Percentiles rank a stretch among this genome's conserved stretches.
Conservation (phyloP, 2,888 invertebrate genomes). For the Drosophila anomelani region DNA sequence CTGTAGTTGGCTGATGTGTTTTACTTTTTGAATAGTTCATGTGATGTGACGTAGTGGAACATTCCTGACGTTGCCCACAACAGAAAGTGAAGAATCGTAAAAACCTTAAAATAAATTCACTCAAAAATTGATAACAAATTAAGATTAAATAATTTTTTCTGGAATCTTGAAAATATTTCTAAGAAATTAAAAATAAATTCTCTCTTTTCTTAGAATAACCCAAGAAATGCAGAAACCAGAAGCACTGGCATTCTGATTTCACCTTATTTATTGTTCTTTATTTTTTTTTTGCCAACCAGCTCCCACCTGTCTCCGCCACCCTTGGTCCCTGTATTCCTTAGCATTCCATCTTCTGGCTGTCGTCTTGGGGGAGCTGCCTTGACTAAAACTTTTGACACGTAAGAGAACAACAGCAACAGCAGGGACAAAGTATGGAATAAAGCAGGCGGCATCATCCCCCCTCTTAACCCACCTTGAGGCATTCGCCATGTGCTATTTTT, state of each 20-base stretch:
- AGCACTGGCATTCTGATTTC: constrained; percentile 10
- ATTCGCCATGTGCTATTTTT: constrained; percentile 34
- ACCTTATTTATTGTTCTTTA: constrained; percentile 16
- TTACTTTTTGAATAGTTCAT: constrained; percentile 73
- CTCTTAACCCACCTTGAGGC: constrained; percentile 29
- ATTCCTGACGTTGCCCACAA: constrained; percentile 78
- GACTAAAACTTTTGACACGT: constrained; percentile 56
- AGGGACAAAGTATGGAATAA: background rate
- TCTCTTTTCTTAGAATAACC: background rate
- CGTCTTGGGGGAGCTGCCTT: constrained; percentile 29
- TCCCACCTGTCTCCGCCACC: constrained; percentile 13
- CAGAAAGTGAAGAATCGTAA: constrained; percentile 18
- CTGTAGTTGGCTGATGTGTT: constrained; percentile 20
- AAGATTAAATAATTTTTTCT: too few species aligned
- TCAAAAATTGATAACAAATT: background rate
- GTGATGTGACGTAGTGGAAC: constrained; percentile 84
- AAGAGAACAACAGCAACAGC: constrained; percentile 3
- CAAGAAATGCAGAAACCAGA: background rate
- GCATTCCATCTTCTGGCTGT: constrained; percentile 26
- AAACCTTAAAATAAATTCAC: background rate
- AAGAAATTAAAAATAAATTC: background rate
- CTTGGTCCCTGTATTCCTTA: constrained; percentile 2
- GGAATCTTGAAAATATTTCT: background rate
- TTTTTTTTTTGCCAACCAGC: background rate
- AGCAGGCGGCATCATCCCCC: constrained; percentile 5